Evolutionary conservation across 2,888 invertebrate genomes (phyloP), one percentile per base, ranked within the genome.

Genomic region (Maniola hyperantus): DNA sequence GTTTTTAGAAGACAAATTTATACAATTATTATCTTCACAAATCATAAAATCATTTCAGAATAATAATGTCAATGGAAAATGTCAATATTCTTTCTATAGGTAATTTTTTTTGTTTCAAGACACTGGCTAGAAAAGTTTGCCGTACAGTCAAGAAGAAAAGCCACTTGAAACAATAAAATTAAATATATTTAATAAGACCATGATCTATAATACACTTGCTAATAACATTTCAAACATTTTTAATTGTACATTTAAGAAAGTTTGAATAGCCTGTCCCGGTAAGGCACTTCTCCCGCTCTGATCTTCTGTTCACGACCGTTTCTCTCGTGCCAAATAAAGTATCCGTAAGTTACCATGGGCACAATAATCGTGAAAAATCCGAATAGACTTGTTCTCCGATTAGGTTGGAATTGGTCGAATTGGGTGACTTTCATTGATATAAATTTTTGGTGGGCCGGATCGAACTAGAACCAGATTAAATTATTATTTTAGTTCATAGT

Each of bases 361-460:
- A 95, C 46, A 4, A 95, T 79, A 8, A 95, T 77, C 15, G 90
- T 74, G 44, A 88, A 79, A 7, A 95, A 73, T 58, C 94, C 94
- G 66, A 91, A 81, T 48, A 93, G 73, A 67, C 93, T 85, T 5
- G 94, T 93, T 70, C 90, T 94, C 0, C 89, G 86, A 36, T 94
- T 95, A 0, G 96, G 94, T 78, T 93, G 94, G 80, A 97, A 97
- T 78, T 94, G 90, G 0, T 96, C 95, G 71, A 91, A 94, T 61
- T 93, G 87, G 7, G 93, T 94, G 0, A 93, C 94, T 82, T 94
- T 94, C 95, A 97, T 94, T 0, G 97, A 94, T 80, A 94, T 90
- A 80, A 94, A 97, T 63, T 96, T 94, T 77, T 96, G 95, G 4
- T 97, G 73, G 10, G 95, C 96, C n/a, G 95, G 88, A 85, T 98